A percentile compares a stretch with the other conserved stretches of the same genome.
Conservation (phyloP, 2,888 invertebrate genomes). For the Orgyia antiqua region DNA sequence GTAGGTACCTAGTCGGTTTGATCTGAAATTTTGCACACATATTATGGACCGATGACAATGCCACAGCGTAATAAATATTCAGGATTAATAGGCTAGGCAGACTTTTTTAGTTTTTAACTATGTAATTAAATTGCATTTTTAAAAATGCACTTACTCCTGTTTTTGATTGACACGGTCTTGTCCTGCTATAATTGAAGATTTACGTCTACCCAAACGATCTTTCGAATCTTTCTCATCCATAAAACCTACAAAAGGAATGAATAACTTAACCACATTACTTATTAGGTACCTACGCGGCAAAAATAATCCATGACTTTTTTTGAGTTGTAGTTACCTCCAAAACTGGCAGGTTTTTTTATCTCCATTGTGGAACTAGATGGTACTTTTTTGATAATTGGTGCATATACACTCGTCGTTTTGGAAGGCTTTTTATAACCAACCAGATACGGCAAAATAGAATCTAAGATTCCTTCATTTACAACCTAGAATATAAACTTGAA, state of each 20-base stretch:
- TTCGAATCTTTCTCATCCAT: constrained; percentile 64
- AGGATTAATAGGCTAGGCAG: no score
- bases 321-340: constrained; percentile 72
- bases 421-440: constrained; percentile 74
- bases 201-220: constrained; percentile 67
- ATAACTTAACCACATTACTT: no score
- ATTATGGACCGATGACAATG: no score
- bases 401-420: constrained; percentile 73
- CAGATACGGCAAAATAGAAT: constrained; percentile 89
- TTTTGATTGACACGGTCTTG: constrained; percentile 57
- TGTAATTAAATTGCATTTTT: no score
- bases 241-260: constrained; percentile 43
- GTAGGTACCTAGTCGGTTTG: no score
- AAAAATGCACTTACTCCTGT: constrained; percentile 72
- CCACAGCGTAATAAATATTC: no score
- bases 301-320: no score
- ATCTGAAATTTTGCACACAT: no score
- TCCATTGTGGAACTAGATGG: constrained; percentile 46
- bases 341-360: constrained; percentile 71
- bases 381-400: constrained; percentile 75
- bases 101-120: no score
- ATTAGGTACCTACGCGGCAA: no score
- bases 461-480: constrained; percentile 88
- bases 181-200: constrained; percentile 58
- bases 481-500: constrained; percentile 68